Evolutionary conservation across 2,797 vertebrate genomes (phyloP).

Genomic region (Leuciscus waleckii): DNA sequence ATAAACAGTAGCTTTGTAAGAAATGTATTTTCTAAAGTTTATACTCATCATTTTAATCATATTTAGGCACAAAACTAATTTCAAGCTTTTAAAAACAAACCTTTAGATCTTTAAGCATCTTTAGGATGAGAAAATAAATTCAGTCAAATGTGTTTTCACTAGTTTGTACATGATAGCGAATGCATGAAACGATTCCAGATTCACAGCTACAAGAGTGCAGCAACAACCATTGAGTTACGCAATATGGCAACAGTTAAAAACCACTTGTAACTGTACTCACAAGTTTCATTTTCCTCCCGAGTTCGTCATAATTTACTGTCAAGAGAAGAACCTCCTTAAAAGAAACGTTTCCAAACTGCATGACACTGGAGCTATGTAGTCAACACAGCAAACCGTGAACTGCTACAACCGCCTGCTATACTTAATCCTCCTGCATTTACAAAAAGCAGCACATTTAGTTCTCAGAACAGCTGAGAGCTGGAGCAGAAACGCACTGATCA

Average conservation of each 20-base stretch:
- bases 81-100: background rate
- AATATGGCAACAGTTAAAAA: background rate
- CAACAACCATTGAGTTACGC: background rate
- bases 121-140: no score
- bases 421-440: background rate
- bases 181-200: background rate
- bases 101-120: background rate
- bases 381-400: background rate
- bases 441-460: background rate
- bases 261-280: constrained; percentile 15
- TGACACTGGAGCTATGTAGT: background rate
- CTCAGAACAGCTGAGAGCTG: background rate
- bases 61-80: background rate
- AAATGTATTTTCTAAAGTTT: no score
- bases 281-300: background rate
- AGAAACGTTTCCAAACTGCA: background rate
- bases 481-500: background rate
- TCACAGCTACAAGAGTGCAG: background rate
- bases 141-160: background rate
- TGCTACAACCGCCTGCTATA: background rate
- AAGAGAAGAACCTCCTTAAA: constrained; percentile 7
- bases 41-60: background rate
- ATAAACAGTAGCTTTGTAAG: no score
- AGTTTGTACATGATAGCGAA: no score
- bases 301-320: background rate